Evolutionary conservation across 2,888 invertebrate species (phyloP).

Genomic region (Nezara viridula): DNA sequence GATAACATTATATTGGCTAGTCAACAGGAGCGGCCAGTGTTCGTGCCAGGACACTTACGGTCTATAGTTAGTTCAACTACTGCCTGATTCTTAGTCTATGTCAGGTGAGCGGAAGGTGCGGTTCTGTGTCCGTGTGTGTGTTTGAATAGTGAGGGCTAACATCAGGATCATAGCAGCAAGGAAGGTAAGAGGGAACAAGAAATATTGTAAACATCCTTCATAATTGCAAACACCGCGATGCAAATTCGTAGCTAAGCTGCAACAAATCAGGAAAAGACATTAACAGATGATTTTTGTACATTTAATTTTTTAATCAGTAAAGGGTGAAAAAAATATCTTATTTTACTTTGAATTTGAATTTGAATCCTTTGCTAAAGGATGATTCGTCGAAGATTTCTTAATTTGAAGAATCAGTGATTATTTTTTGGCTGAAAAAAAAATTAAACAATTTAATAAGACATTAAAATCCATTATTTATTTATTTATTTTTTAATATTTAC

Average conservation of each 20-base stretch:
- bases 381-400: too few species aligned
- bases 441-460: too few species aligned
- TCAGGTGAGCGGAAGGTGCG: constrained; percentile 6
- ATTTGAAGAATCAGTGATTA: too few species aligned
- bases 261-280: neutral
- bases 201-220: neutral
- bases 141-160: neutral
- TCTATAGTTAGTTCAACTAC: constrained; percentile 37
- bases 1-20: constrained; percentile 15
- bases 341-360: too few species aligned
- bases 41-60: neutral
- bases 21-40: neutral
- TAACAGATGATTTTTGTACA: too few species aligned
- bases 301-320: too few species aligned
- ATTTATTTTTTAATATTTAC: too few species aligned
- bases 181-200: neutral
- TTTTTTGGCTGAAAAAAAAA: too few species aligned
- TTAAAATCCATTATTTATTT: too few species aligned
- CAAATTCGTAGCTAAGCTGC: neutral
- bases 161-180: neutral
- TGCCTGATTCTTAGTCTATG: constrained; percentile 6
- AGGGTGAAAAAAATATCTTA: too few species aligned
- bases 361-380: too few species aligned
- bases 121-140: neutral
- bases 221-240: neutral